Evolutionary conservation across 2,113 vertebrate species (phyloP), one percentile per base, ranked within the genome.

Genomic region (Phyllopteryx taeniolatus): DNA sequence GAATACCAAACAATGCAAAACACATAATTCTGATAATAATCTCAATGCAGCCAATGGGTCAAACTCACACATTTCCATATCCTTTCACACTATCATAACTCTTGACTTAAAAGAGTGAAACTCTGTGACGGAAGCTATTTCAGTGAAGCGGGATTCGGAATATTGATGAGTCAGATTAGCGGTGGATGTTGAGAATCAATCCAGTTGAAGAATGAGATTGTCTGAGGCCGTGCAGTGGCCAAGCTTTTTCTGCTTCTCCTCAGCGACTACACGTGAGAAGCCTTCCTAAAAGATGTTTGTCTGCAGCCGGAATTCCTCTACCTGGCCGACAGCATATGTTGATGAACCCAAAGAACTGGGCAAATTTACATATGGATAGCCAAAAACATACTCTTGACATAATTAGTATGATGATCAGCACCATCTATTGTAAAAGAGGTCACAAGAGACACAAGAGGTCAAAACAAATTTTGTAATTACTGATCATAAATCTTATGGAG

Each of bases 151-250:
- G 60, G 73, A 85, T 79, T 79, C 74, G 86, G 83, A 87, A 88
- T 89, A 91, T 87, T 85, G 86, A 87, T 87, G 87, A 88, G 79
- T 85, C 79, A 77, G 80, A 86, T 84, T 84, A 81, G 75, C 75
- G 67, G 78, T 42, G 80, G 75, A 83, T 82, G 78, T 79, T 73
- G 76, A 80, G 74, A 89, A 90, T 91, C 88, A 88, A 86, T 90
- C 86, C 78, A 57, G 77, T 72, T 88, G 86, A 90, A 86, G 79
- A 85, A 89, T 85, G 79, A 68, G 60, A 75, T 80, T 83, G 86
- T 86, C 79, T 67, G 77, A 68, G 75, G 83, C 71, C 75, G 79
- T 70, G 71, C 42, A 75, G 79, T 62, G 74, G 86, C 78, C 85
- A 78, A 78, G 77, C 8, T 64, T 85, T 80, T 85, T 87, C 76